A percentile compares a stretch with the other conserved stretches of the same genome.
Conservation (phyloP, 2,797 vertebrate genomes). For the Leucoraja ocellata region DNA sequence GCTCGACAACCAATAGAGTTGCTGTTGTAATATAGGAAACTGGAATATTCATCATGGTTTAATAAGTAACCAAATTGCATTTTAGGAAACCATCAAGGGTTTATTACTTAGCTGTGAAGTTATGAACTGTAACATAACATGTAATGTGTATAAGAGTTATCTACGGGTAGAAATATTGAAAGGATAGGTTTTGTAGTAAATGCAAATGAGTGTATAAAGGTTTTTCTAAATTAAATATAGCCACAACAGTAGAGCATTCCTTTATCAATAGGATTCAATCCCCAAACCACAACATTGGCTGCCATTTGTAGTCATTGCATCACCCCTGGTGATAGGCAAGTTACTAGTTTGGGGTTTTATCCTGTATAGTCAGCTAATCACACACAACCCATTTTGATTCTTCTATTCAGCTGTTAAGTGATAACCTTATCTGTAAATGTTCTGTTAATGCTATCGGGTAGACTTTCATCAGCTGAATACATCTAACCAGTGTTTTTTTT, state of each 20-base stretch:
- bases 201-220: neutral
- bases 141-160: neutral
- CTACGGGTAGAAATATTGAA: neutral
- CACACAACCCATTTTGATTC: neutral
- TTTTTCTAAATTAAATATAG: neutral
- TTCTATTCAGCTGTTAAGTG: neutral
- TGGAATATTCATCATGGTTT: neutral
- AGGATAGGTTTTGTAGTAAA: neutral
- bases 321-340: neutral
- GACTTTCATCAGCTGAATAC: neutral
- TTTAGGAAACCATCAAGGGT: neutral
- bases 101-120: neutral
- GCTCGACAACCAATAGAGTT: neutral
- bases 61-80: constrained; percentile 10
- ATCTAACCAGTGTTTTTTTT: too few species aligned
- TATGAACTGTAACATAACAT: neutral
- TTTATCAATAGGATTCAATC: neutral
- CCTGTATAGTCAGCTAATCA: neutral
- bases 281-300: neutral
- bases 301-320: neutral
- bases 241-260: neutral
- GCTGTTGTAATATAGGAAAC: neutral
- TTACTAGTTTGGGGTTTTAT: neutral
- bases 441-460: neutral
- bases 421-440: neutral